Conservation (phyloP, 2,888 invertebrate genomes). For the Ashinkailepas kermadecensis region DNA sequence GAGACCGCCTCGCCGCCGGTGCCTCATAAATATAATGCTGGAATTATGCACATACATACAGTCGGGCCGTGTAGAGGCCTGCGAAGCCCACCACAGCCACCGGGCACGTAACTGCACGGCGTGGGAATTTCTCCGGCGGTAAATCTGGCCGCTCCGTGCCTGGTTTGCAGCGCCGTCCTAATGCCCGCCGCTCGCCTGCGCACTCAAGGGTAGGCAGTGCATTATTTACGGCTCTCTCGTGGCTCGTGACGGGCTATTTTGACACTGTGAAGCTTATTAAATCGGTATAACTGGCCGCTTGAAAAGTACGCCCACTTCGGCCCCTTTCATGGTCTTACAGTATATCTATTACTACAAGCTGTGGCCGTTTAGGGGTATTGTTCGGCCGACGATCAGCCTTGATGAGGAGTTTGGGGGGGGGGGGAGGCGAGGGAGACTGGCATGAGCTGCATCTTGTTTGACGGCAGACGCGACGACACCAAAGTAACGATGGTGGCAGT, state of each 20-base stretch:
- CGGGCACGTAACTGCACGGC: background rate
- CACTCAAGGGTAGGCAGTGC: background rate
- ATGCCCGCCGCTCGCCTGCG: background rate
- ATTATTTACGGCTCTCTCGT: background rate
- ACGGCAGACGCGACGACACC: too few species aligned
- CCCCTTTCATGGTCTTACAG: conserved; percentile 7
- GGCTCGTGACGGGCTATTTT: conserved; percentile 11
- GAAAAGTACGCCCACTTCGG: conserved; percentile 12
- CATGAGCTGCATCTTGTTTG: too few species aligned
- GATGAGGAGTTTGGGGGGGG: too few species aligned
- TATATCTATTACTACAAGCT: conserved; percentile 19
- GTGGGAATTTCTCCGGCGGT: background rate
- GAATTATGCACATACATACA: background rate
- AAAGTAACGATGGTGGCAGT: too few species aligned
- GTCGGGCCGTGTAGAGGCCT: background rate
- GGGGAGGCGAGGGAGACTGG: too few species aligned
- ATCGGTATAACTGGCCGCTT: conserved; percentile 3
- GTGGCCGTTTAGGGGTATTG: conserved; percentile 10
- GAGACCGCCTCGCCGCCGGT: background rate
- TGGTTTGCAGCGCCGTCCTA: background rate
- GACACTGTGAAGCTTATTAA: conserved; percentile 15
- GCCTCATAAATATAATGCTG: too few species aligned
- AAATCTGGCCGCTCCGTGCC: background rate
- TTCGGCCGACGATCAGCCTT: background rate
- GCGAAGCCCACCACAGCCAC: background rate